These are phyloP conservation scores for Burhinus bistriatus DNA, from an alignment of 2,113 vertebrate genomes.

Conservation along the genomic window DNA sequence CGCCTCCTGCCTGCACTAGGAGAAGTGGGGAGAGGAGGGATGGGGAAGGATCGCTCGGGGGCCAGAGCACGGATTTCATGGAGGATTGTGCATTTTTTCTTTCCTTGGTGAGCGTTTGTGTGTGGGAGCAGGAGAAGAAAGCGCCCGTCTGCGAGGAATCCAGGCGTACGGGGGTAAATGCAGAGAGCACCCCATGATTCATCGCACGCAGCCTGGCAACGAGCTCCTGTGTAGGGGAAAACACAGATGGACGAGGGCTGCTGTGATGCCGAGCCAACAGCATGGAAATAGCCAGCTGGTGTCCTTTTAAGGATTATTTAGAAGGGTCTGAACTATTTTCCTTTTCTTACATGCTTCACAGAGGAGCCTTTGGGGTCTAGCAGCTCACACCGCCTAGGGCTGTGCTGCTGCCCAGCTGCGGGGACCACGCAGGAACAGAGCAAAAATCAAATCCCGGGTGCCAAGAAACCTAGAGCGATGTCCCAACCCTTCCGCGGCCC, in stretches of 20 bases:
- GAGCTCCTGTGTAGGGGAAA: not conserved
- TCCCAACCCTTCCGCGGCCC: rapidly evolving
- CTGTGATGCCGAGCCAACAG: not conserved
- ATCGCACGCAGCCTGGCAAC: conserved; percentile 25
- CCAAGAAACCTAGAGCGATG: not conserved
- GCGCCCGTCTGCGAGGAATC: not conserved
- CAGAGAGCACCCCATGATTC: not conserved
- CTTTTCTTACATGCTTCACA: rapidly evolving
- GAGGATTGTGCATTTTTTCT: not conserved
- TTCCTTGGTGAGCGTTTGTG: rapidly evolving
- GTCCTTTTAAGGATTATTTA: not conserved
- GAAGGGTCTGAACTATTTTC: not conserved
- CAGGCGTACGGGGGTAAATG: not conserved
- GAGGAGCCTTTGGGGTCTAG: not conserved
- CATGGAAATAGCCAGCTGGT: rapidly evolving
- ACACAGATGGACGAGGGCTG: not conserved
- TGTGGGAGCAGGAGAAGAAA: not conserved
- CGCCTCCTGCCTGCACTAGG: not conserved
- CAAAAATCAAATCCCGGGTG: rapidly evolving
- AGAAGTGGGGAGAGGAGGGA: not conserved
- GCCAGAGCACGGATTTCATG: not conserved
- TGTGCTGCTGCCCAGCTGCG: too few relatives aligned
- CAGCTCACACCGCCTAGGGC: not conserved
- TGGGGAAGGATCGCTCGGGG: not conserved
- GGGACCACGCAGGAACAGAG: rapidly evolving